A percentile compares a stretch with the other conserved stretches of the same genome.
Conservation (phyloP, 2,797 vertebrate genomes). For the Tadarida brasiliensis region DNA sequence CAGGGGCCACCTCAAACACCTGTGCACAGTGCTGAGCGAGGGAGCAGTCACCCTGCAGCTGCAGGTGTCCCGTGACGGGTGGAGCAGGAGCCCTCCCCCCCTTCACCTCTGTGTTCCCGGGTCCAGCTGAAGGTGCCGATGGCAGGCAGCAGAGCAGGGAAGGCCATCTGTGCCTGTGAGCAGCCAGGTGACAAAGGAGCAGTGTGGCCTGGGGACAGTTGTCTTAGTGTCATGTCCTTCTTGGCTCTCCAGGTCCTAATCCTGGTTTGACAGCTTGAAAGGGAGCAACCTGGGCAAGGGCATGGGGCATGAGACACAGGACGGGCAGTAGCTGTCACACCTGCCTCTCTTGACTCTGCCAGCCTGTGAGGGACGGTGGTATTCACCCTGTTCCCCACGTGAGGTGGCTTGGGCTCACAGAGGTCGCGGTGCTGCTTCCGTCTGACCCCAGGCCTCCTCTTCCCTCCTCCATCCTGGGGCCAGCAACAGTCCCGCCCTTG, state of each 20-base stretch:
- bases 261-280: not conserved
- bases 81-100: fast-evolving
- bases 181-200: not conserved
- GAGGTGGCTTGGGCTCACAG: not conserved
- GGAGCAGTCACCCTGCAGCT: too few species aligned
- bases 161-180: not conserved
- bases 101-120: too few species aligned
- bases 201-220: not conserved
- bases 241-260: not conserved
- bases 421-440: too few species aligned
- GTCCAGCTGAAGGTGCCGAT: not conserved
- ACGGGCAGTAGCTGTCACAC: not conserved
- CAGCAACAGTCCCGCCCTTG: not conserved
- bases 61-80: not conserved
- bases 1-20: not conserved
- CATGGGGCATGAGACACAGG: fast-evolving
- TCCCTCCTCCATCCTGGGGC: not conserved
- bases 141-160: not conserved
- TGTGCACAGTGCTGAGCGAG: not conserved
- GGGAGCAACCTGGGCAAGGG: not conserved
- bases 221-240: not conserved
- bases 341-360: not conserved
- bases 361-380: fast-evolving
- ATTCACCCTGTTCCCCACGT: fast-evolving
- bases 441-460: not conserved